Conservation (phyloP, 2,888 invertebrate species). For the Orthosia cruda region DNA sequence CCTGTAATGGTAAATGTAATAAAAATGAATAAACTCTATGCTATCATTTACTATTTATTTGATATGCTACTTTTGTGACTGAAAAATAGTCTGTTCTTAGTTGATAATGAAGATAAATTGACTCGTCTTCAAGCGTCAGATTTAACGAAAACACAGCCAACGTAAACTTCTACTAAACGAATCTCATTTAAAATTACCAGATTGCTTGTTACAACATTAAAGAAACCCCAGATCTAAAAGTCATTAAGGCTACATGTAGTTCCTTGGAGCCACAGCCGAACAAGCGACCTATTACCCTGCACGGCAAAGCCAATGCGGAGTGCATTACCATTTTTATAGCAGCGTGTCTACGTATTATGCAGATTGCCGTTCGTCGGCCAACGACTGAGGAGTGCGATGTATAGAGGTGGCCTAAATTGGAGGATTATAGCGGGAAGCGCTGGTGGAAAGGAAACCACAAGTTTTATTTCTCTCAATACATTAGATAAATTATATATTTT, state of each 20-base stretch:
- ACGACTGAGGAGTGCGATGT: slow-evolving; percentile 78
- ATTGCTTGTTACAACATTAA: slow-evolving; percentile 8
- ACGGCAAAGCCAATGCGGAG: slow-evolving; percentile 77
- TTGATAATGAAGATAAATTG: too few relatives aligned
- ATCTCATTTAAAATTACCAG: neutral
- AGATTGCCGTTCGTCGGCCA: slow-evolving; percentile 84
- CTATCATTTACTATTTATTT: too few relatives aligned
- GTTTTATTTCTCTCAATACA: neutral
- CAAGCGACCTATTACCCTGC: slow-evolving; percentile 79
- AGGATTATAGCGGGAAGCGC: slow-evolving; percentile 46
- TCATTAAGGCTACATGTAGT: slow-evolving; percentile 54
- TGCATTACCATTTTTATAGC: slow-evolving; percentile 90
- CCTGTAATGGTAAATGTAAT: too few relatives aligned
- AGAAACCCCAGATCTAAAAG: slow-evolving; percentile 50
- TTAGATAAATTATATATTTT: neutral
- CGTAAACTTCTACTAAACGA: neutral
- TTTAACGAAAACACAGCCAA: neutral
- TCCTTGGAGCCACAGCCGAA: slow-evolving; percentile 64
- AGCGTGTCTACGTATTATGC: slow-evolving; percentile 88
- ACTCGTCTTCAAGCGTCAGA: too few relatives aligned
- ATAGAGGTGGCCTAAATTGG: slow-evolving; percentile 58
- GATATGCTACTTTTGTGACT: too few relatives aligned
- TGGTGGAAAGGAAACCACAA: neutral
- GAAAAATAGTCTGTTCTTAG: too few relatives aligned
- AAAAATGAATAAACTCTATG: too few relatives aligned